Conservation (phyloP, 2,888 invertebrate genomes). For the Lasioglossum morio region DNA sequence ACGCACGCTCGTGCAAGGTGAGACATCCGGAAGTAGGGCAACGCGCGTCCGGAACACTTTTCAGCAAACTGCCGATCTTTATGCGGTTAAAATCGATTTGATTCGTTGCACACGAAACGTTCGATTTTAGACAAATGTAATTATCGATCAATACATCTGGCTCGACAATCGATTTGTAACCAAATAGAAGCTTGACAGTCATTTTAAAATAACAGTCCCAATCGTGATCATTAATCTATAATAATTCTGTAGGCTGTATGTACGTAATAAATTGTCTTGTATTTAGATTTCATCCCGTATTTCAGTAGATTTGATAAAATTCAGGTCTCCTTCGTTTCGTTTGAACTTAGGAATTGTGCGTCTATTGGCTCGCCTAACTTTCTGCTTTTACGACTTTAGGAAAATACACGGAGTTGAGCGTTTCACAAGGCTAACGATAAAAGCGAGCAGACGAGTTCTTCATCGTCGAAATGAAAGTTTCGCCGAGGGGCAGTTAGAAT, state of each 20-base stretch:
- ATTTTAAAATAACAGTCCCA: no score
- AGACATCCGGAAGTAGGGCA: background rate
- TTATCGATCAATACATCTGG: no score
- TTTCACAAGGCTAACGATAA: background rate
- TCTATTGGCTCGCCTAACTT: background rate
- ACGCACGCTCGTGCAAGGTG: background rate
- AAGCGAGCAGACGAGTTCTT: background rate
- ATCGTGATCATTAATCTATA: no score
- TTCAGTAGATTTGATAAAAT: no score
- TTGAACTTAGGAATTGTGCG: background rate
- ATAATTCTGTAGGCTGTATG: no score
- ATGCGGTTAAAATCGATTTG: background rate
- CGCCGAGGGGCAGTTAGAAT: slow-evolving; percentile 10
- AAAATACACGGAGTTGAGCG: background rate
- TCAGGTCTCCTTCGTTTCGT: no score
- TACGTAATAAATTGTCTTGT: no score
- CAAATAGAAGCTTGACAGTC: no score
- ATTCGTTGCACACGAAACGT: background rate
- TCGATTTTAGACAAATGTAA: background rate
- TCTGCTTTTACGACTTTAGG: background rate
- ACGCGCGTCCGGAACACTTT: background rate
- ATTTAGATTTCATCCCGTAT: background rate
- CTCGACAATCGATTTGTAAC: no score
- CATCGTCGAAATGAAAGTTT: slow-evolving; percentile 15
- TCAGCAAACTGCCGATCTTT: background rate